Evolutionary conservation across 2,888 invertebrate genomes (phyloP), one percentile per base, ranked within the genome.

Genomic region (Caenorhabditis plicata): DNA sequence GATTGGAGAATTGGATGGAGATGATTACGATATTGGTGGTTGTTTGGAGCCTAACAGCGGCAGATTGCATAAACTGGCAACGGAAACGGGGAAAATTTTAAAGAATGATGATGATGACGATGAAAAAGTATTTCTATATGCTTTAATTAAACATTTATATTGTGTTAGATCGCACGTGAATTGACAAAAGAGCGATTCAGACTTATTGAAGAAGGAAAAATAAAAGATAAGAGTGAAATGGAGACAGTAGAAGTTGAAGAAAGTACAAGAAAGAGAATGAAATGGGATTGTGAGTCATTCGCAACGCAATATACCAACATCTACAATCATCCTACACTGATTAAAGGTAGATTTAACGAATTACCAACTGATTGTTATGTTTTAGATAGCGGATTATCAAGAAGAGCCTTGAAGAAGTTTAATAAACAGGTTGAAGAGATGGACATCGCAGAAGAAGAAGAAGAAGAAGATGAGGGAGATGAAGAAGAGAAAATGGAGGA

Each of bases 311-410:
- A 91, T 81, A 92, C 92, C 7, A 94, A 89, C 80, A 85, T 90
- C 46, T 92, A 91, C 82, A 94, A 95, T 83, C 91, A 90, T 83
- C 95, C 95, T 0, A 90, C 89, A 81, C 75, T 91, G 20, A 92
- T 93, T 40, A 64, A 68, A 29, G 90, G 57, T 58, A 15, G 1
- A 17, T 22, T 47, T 47, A 25, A 23, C 20, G 19, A 35, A 15
- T 9, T 35, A 35, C 7, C n/a, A 35, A 19, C 15, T 35, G 8
- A 8, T 35, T 15, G 35, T 15, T 15, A 35, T n/a, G 15, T 35
- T 15, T 35, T 35, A n/a, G 35, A 35, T 35, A 15, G 69, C 20
- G 81, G 81, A 29, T 46, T 81, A 36, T 81, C 77, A 3, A 54
- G 52, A 47, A 57, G 60, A 36, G 62, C 60, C 4, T 39, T 74